Evolutionary conservation across 2,888 invertebrate species (phyloP), one percentile per base, ranked within the genome.

Genomic region (Colostygia pectinataria): DNA sequence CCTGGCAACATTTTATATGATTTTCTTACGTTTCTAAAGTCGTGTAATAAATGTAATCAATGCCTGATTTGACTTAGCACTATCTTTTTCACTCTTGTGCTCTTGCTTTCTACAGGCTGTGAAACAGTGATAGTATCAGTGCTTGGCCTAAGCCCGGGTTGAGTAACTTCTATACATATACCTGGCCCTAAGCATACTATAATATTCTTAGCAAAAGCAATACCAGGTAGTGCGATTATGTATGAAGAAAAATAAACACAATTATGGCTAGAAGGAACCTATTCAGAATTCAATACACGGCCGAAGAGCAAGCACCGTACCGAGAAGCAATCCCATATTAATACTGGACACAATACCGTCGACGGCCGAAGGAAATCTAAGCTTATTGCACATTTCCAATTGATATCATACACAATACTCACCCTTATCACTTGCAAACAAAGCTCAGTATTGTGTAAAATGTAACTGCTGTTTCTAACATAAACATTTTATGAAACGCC

Each of bases 311-410:
- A 18, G 33, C 39, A 41, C 32, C 27, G 45, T 45, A 45, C 36
- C 45, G 37, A 38, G 32, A 48, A 50, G 51, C 59, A 61, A 61
- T 59, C 53, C 39, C 53, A 49, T 53, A 55, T 53, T 54, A 57
- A 59, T 53, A 53, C 50, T 39, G 54, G 44, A 53, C 59, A 54
- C 62, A 54, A 60, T 60, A 57, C 44, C 42, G 28, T 25, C 33
- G 49, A 25, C 42, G 23, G 31, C 40, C 38, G 24, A 40, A 50
- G 49, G 38, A 49, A 53, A 55, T 50, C 49, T 49, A 36, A 40
- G 51, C 47, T 53, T 56, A 59, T 59, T 62, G 59, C 58, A 58
- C 57, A 51, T 52, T 55, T 49, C 44, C 40, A 47, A 45, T 46
- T 37, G 37, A 34, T 32, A 47, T 31, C 14, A 15, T 23, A 34